Conservation (phyloP, 1,140 invertebrate species). For the Aradophagus sp. region DNA sequence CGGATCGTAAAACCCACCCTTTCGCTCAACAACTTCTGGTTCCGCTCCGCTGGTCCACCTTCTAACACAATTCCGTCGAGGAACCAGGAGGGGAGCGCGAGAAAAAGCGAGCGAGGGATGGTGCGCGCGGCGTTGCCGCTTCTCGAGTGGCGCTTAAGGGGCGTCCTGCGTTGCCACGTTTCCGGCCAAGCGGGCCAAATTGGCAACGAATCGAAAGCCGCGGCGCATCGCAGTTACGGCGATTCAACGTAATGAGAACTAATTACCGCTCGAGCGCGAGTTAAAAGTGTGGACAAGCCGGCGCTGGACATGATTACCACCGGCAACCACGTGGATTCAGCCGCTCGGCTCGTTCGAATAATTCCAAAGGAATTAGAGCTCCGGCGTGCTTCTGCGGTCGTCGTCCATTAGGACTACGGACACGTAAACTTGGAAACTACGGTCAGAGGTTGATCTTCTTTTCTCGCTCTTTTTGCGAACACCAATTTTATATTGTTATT, state of each 20-base stretch:
- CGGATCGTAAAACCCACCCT: constrained; percentile 51
- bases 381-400: constrained; percentile 37
- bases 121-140: constrained; percentile 45
- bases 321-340: constrained; percentile 46
- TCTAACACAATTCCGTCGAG: constrained; percentile 65
- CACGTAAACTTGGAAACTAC: constrained; percentile 43
- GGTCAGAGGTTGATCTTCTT: too few relatives aligned
- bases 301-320: constrained; percentile 51
- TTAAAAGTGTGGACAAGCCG: constrained; percentile 70
- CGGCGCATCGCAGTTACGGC: constrained; percentile 21
- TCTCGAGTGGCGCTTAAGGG: background rate
- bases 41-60: constrained; percentile 49
- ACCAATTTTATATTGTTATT: too few relatives aligned
- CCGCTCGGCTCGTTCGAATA: constrained; percentile 50
- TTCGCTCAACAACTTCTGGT: constrained; percentile 54
- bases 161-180: constrained; percentile 62
- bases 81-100: too few relatives aligned
- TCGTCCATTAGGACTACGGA: constrained; percentile 47
- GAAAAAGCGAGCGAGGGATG: too few relatives aligned
- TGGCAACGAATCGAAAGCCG: constrained; percentile 49
- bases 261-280: constrained; percentile 68
- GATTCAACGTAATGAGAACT: constrained; percentile 67
- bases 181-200: constrained; percentile 27
- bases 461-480: too few relatives aligned
- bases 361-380: constrained; percentile 60